Conservation (phyloP, 2,888 invertebrate genomes). For the Drosophila fulvimacula region DNA sequence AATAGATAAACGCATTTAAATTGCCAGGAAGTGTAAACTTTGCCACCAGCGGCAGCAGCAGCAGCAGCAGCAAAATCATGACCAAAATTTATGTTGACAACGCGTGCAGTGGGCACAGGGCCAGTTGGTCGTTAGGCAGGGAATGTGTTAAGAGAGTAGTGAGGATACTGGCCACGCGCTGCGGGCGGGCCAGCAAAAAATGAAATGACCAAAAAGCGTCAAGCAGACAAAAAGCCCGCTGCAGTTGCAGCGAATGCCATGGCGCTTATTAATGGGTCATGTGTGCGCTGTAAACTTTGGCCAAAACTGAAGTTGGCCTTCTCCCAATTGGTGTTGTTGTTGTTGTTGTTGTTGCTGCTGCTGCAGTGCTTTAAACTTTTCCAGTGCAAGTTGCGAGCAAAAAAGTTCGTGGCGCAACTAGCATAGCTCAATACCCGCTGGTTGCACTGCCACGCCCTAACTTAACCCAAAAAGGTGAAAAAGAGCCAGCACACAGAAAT, state of each 20-base stretch:
- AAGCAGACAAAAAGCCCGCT: slow-evolving; percentile 29
- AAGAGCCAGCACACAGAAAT: not conserved
- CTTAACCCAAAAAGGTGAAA: slow-evolving; percentile 16
- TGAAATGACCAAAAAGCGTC: slow-evolving; percentile 53
- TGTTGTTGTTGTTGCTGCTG: not conserved
- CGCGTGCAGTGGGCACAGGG: slow-evolving; percentile 59
- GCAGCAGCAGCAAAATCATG: slow-evolving; percentile 42
- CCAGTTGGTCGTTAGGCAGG: slow-evolving; percentile 23
- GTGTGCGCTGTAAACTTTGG: slow-evolving; percentile 58
- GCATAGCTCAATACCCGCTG: slow-evolving; percentile 16
- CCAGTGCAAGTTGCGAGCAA: slow-evolving; percentile 30
- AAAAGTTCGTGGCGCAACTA: slow-evolving; percentile 37
- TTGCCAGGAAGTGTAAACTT: slow-evolving; percentile 62
- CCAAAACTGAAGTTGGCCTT: slow-evolving; percentile 33
- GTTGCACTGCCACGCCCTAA: not conserved
- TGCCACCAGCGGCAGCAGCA: slow-evolving; percentile 51
- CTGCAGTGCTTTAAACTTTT: slow-evolving; percentile 47
- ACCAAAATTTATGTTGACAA: slow-evolving; percentile 72
- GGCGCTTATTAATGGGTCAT: slow-evolving; percentile 75
- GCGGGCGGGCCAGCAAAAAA: slow-evolving; percentile 30
- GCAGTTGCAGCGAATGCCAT: slow-evolving; percentile 41
- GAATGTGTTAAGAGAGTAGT: too few species aligned
- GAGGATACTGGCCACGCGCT: slow-evolving; percentile 7
- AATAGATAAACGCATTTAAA: slow-evolving; percentile 73
- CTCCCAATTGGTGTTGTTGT: slow-evolving; percentile 8